phyloP scores from a whole-genome alignment of 2,113 vertebrate genomes.

The Ageneiosus marmoratus region DNA sequence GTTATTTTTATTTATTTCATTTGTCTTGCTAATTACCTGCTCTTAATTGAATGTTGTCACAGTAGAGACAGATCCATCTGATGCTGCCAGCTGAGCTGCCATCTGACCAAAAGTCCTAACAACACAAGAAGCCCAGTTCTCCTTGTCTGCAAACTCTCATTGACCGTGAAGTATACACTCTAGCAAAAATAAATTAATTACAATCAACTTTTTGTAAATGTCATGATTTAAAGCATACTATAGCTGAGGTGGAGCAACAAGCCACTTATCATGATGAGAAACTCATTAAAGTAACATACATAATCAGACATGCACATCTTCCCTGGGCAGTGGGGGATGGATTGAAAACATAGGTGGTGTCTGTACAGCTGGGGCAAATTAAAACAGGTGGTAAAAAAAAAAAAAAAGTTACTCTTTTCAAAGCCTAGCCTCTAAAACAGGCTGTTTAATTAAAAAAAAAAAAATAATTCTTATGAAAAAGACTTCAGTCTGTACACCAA shows the following conservation, averaged over 20 bases:
- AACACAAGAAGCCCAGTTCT: slow-evolving; percentile 2
- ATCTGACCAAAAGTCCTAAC: slow-evolving; percentile 9
- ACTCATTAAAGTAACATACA: slow-evolving; percentile 18
- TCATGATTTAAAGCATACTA: background rate
- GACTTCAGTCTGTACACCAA: slow-evolving; percentile 20
- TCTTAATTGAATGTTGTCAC: slow-evolving; percentile 38
- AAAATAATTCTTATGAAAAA: slow-evolving; percentile 50
- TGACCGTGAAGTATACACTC: background rate
- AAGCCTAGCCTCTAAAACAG: slow-evolving; percentile 37
- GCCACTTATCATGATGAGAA: background rate
- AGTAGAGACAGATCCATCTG: slow-evolving; percentile 22
- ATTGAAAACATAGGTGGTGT: background rate
- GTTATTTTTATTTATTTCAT: slow-evolving; percentile 37
- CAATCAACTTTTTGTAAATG: background rate
- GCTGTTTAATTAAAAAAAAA: slow-evolving; percentile 60
- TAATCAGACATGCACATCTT: slow-evolving; percentile 22
- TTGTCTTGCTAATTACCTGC: slow-evolving; percentile 36
- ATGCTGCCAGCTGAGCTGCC: slow-evolving; percentile 32
- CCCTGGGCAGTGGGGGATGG: background rate
- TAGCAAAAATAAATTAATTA: background rate
- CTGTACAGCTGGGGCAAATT: slow-evolving; percentile 27
- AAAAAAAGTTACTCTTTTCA: slow-evolving; percentile 51
- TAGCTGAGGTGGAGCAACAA: background rate
- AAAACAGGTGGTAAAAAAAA: slow-evolving; percentile 41
- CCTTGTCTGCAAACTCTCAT: background rate